phyloP scores from a whole-genome alignment of 2,797 vertebrate species.

The Melanogrammus aeglefinus region DNA sequence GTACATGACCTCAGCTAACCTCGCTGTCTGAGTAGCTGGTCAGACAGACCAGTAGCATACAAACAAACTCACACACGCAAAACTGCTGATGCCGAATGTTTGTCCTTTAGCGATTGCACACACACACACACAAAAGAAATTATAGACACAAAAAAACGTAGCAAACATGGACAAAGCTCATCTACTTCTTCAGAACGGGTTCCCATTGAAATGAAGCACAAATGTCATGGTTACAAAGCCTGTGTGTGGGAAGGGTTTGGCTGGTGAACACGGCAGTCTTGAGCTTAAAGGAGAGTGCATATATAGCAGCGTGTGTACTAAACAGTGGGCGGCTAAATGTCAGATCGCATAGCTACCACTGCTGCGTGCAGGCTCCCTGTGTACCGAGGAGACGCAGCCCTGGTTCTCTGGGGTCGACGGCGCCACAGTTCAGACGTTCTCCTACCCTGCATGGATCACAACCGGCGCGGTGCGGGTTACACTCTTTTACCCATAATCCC shows the following conservation, averaged over 20 bases:
- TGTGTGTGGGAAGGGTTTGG: constrained; percentile 48
- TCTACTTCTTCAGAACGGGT: constrained; percentile 48
- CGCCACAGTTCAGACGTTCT: constrained; percentile 32
- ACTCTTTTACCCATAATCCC: constrained; percentile 22
- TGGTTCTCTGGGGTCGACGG: constrained; percentile 35
- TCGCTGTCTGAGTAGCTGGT: constrained; percentile 41
- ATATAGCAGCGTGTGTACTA: constrained; percentile 23
- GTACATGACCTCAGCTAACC: constrained; percentile 43
- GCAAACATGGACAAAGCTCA: constrained; percentile 24
- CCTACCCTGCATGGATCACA: constrained; percentile 9
- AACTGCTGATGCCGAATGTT: no score
- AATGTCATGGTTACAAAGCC: constrained; percentile 44
- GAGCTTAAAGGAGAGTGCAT: constrained; percentile 29
- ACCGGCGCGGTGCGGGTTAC: constrained; percentile 7
- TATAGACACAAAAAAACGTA: no score
- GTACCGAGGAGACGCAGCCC: constrained; percentile 33
- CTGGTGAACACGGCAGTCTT: constrained; percentile 48
- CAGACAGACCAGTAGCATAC: constrained; percentile 32
- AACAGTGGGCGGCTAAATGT: constrained; percentile 57
- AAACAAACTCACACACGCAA: not conserved
- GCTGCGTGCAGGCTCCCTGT: constrained; percentile 42
- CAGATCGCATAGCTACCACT: constrained; percentile 60
- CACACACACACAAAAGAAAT: no score
- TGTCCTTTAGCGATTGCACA: no score
- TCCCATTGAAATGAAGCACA: constrained; percentile 47